Base-by-base conservation (phyloP, 2,113 vertebrate species). In the Elanus axillaris region DNA sequence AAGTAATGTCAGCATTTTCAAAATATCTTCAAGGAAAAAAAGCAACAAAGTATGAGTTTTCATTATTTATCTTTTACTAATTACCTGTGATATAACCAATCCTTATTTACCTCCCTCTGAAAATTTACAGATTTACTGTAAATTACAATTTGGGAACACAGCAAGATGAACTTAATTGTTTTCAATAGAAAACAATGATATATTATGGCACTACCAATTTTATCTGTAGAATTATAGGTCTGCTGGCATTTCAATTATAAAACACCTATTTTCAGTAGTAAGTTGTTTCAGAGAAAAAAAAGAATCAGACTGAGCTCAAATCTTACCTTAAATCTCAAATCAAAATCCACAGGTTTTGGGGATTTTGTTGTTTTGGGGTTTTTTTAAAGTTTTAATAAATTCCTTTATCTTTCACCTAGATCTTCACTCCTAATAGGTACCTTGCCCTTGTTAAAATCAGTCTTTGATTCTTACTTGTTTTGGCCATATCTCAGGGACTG, bases 41-140 rank as follows among this genome's bases (percentile, higher is more conserved):
- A 58, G 3, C 16, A 63, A 43, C n/a, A 64, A 93, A 17, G 31
- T 79, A 34, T 27, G 7, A 85, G 6, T 78, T 75, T 94, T 84
- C 59, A 77, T 50, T 75, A 77, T 94, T 95, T 96, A 32, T 58
- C 27, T 87, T 95, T 90, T 86, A 80, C 18, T 80, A 86, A 88
- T 96, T 92, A 88, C 40, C 23, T 93, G 48, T 80, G 27, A 45
- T 66, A 22, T 43, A 45, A 40, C 15, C 14, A 63, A 53, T 56
- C 26, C 20, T 79, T 96, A 55, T 62, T 92, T 93, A 93, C 32
- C 13, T 84, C 38, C 48, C 11, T 66, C 42, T 36, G 32, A 87
- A 32, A 97, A 83, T 47, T 59, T 94, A 66, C 27, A 34, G 6
- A 43, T 69, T 11, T 74, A 55, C 40, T 48, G 4, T 78, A 85